Conservation (phyloP, 2,113 vertebrate genomes). For the Vombatus ursinus region DNA sequence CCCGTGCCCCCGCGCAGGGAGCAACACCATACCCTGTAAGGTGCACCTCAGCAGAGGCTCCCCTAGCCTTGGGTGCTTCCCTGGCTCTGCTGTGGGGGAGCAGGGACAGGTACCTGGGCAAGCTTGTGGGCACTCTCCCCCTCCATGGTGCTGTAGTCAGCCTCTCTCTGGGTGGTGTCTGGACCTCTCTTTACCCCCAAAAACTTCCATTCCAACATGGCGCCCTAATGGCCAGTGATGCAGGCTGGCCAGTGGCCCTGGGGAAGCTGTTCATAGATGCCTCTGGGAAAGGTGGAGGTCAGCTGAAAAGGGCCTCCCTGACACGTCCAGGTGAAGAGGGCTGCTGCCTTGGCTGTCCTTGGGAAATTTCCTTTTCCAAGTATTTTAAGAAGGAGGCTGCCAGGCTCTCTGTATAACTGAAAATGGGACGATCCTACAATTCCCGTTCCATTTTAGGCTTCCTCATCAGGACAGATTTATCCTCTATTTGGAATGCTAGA, state of each 20-base stretch:
- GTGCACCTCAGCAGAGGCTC: no score
- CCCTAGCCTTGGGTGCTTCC: no score
- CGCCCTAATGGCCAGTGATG: conserved; percentile 9
- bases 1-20: no score
- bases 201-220: conserved; percentile 34
- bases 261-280: conserved; percentile 35
- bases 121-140: background rate
- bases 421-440: background rate
- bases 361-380: conserved; percentile 4
- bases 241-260: background rate
- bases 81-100: no score
- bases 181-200: conserved; percentile 31
- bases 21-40: no score
- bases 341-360: background rate
- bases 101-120: no score
- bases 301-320: conserved; percentile 39
- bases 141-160: background rate
- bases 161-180: background rate
- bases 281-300: conserved; percentile 2
- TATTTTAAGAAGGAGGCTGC: conserved; percentile 25
- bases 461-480: no score
- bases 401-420: background rate
- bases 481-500: no score
- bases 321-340: background rate
- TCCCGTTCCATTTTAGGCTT: no score